Base-by-base conservation (phyloP, 2,888 invertebrate genomes). In the Drosophila subquinaria region DNA sequence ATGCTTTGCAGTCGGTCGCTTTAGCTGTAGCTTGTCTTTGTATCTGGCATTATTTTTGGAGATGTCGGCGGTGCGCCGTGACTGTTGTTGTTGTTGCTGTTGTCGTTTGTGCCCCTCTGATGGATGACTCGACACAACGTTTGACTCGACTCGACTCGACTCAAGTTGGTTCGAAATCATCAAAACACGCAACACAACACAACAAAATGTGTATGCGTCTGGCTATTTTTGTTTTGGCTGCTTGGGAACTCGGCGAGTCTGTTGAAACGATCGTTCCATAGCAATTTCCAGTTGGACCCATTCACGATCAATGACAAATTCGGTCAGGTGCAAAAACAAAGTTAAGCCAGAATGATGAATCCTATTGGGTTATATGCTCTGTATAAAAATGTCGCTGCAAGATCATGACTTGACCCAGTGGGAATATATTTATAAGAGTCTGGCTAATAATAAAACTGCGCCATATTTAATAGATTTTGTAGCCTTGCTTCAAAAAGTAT, bases 41-140 rank as follows among this genome's bases (percentile, higher is more conserved):
- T 79, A 74, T 67, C 81, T 73, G 79, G 77, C 81, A 79, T 76
- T 81, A 79, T 81, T 81, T 79, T 78, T 78, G 79, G 79, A 78
- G 81, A 78, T 56, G 74, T 47, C 69, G 61, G 23, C 71, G 70
- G 45, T 67, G 42, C 48, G 40, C 50, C 42, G 48, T 79, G 66
- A 69, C 65, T 72, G 66, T 66, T 75, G 71, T 23, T 27, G 23
- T 27, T 27, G 27, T 27, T 27, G 27, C 1, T 6, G 27, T 65
- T 75, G 64, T 68, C 63, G 67, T 60, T 73, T 61, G 47, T 38
- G 70, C 69, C 69, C 66, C 73, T 71, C 68, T 75, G 77, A 73
- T 78, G 77, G 73, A 78, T 78, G 80, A 80, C 72, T 77, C 76
- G 76, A 27, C 79, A 69, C 51, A 62, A 57, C 65, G 27, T 55